Percentiles rank a stretch among this genome's conserved stretches.
phyloP scores from a whole-genome alignment of 2,113 vertebrate genomes.

The Labeo rohita region DNA sequence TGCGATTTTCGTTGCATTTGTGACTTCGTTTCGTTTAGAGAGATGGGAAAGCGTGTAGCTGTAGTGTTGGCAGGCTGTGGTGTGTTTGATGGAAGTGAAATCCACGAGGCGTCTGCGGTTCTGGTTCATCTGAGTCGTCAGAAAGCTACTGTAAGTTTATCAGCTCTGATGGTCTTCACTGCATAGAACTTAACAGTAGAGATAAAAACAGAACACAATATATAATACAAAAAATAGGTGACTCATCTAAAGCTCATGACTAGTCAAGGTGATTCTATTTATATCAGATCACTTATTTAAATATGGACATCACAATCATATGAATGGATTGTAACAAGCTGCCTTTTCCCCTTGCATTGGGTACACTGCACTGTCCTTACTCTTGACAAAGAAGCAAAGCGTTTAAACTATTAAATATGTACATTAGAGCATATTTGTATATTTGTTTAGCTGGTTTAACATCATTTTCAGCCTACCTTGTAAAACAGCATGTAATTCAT shows the following conservation, averaged over 20 bases:
- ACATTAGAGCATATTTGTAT: not conserved
- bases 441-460: not conserved
- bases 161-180: not conserved
- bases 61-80: conserved; percentile 80
- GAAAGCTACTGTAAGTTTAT: conserved; percentile 71
- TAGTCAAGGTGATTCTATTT: not conserved
- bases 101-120: conserved; percentile 76
- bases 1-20: not conserved
- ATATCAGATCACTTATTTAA: not conserved
- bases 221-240: not conserved
- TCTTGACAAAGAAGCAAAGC: not conserved
- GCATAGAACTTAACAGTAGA: not conserved
- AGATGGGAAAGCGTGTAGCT: conserved; percentile 76
- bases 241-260: not conserved
- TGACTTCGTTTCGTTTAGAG: not conserved
- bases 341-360: not conserved
- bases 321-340: not conserved
- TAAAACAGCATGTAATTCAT: not conserved
- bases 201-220: not conserved
- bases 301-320: not conserved
- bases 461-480: not conserved
- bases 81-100: conserved; percentile 78
- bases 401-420: not conserved
- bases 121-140: conserved; percentile 79
- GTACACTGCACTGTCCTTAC: not conserved